phyloP scores from a whole-genome alignment of 2,888 invertebrate genomes.

The Eurytoma californica region DNA sequence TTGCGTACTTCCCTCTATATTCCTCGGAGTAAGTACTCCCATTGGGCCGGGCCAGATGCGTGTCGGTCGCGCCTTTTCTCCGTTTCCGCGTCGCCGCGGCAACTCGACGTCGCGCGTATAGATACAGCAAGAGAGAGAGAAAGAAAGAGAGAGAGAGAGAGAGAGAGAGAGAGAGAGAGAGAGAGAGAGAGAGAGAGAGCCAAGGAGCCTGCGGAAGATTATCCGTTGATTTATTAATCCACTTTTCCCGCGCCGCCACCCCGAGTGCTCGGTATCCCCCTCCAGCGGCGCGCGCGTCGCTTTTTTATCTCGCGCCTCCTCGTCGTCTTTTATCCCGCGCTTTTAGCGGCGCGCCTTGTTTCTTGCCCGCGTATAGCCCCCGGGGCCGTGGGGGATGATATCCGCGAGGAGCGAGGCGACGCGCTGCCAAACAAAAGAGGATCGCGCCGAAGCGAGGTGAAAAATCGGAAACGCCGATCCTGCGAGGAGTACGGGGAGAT shows the following conservation, averaged over 20 bases:
- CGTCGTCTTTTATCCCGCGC: constrained; percentile 22
- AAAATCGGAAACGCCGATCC: neutral
- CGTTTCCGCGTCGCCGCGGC: constrained; percentile 4
- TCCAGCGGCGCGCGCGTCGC: constrained; percentile 11
- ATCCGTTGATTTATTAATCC: constrained; percentile 67
- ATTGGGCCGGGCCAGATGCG: too few relatives aligned
- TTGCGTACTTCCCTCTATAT: too few relatives aligned
- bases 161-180: constrained; percentile 40
- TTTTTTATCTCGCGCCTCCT: constrained; percentile 24
- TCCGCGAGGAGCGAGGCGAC: neutral
- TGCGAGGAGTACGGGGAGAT: neutral
- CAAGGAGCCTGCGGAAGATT: constrained; percentile 58
- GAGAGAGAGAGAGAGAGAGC: constrained; percentile 33
- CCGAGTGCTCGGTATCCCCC: neutral
- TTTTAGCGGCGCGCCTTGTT: too few relatives aligned
- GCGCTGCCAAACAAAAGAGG: neutral
- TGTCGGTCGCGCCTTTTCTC: neutral
- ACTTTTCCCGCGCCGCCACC: constrained; percentile 55
- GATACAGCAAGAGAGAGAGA: neutral
- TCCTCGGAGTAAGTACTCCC: too few relatives aligned
- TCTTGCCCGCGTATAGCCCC: neutral
- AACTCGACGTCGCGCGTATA: neutral
- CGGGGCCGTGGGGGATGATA: neutral
- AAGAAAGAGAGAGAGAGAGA: constrained; percentile 31
- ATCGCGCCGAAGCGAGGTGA: neutral